Evolutionary conservation across 2,888 invertebrate genomes (phyloP), one percentile per base, ranked within the genome.

Genomic region (Andrena flavipes): DNA sequence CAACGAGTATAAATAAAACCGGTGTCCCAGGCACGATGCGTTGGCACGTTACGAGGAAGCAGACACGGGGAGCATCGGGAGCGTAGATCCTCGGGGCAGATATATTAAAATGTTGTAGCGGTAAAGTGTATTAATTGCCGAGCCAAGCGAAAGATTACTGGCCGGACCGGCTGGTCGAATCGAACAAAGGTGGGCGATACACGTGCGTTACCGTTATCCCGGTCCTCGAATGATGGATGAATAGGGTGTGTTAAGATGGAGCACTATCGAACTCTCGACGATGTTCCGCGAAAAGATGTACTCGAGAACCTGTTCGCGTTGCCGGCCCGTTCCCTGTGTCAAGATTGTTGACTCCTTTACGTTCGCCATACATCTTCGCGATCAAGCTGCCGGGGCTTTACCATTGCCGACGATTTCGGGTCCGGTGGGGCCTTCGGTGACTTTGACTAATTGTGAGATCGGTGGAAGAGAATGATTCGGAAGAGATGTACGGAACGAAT

Each of bases 111-210:
- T 82, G 42, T 69, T 56, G 51, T 88, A 87, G 88, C 87, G 83
- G 88, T 88, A 88, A 86, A 88, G 80, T 64, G 82, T 86, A 86
- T 88, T 88, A 89, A 88, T 89, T 89, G 76, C 75, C 83, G 73
- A 79, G 70, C 80, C 80, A 84, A 74, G 71, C 77, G 81, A 87
- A 80, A 87, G 77, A 88, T 87, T 83, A 80, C 79, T 76, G 84
- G 83, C 81, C 59, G 68, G 56, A 71, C 67, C 70, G 69, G 77
- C 77, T 69, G 60, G 67, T 59, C 62, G 51, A 73, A 60, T 54
- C 75, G 74, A 84, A 88, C 86, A 88, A 88, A 88, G 84, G 78
- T 88, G 69, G 80, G 74, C 85, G 82, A 88, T 84, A 84, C 72
- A 63, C 65, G 67, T 85, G 64, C 60, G 64, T 85, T 87, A 87